These are phyloP conservation scores for Argyrosomus japonicus DNA, from an alignment of 2,113 vertebrate genomes.

Conservation along the genomic window DNA sequence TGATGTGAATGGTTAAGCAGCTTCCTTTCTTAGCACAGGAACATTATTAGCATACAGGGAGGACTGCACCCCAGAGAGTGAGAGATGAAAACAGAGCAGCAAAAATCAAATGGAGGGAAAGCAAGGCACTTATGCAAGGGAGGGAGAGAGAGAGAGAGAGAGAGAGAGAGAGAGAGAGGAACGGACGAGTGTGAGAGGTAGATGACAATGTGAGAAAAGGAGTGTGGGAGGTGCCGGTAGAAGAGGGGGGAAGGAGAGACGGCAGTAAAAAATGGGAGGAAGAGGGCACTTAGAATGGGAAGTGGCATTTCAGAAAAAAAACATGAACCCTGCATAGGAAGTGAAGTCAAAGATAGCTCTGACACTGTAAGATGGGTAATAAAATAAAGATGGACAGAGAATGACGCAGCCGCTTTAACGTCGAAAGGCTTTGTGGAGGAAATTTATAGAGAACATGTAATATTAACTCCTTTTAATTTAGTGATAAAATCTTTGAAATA, in stretches of 20 bases:
- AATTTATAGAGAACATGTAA: neutral
- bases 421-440: slow-evolving; percentile 6
- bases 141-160: neutral
- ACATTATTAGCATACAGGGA: slow-evolving; percentile 78
- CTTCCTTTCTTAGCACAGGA: slow-evolving; percentile 72
- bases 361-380: slow-evolving; percentile 46
- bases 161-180: slow-evolving; percentile 5
- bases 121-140: slow-evolving; percentile 10
- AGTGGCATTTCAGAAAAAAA: slow-evolving; percentile 49
- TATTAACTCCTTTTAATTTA: neutral
- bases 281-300: slow-evolving; percentile 23
- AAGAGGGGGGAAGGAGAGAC: neutral
- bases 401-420: slow-evolving; percentile 25
- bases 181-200: slow-evolving; percentile 9
- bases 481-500: too few relatives aligned
- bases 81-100: slow-evolving; percentile 46
- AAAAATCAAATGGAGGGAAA: slow-evolving; percentile 29
- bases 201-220: slow-evolving; percentile 67
- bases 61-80: slow-evolving; percentile 55
- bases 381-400: slow-evolving; percentile 61
- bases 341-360: slow-evolving; percentile 61
- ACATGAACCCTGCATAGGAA: slow-evolving; percentile 40
- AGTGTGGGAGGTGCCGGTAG: slow-evolving; percentile 42
- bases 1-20: slow-evolving; percentile 80
- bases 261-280: neutral